Evolutionary conservation across 2,888 invertebrate genomes (phyloP).

Genomic region (Lypha dubia): DNA sequence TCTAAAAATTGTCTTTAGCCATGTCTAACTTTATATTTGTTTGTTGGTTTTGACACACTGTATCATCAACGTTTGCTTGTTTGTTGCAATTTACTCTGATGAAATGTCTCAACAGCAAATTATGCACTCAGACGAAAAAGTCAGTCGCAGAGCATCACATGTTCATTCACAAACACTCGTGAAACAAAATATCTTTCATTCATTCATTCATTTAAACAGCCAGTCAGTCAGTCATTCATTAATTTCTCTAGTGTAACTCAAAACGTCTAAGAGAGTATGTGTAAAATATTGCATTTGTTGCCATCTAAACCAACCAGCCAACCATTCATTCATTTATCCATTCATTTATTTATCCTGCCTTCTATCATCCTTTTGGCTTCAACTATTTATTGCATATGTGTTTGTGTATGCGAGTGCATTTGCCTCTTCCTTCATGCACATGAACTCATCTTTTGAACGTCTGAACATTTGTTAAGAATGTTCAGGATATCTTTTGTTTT

Average conservation of each 20-base stretch:
- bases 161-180: slow-evolving; percentile 33
- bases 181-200: slow-evolving; percentile 31
- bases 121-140: slow-evolving; percentile 76
- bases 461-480: slow-evolving; percentile 48
- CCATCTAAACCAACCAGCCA: slow-evolving; percentile 53
- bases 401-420: too few species aligned
- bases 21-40: background rate
- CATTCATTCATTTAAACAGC: slow-evolving; percentile 19
- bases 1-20: slow-evolving; percentile 10
- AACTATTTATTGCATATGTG: background rate
- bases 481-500: slow-evolving; percentile 44
- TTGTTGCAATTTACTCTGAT: slow-evolving; percentile 40
- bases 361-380: slow-evolving; percentile 34
- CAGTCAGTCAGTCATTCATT: slow-evolving; percentile 27
- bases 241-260: slow-evolving; percentile 39
- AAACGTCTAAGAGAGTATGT: slow-evolving; percentile 42
- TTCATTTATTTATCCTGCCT: slow-evolving; percentile 46
- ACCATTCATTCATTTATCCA: slow-evolving; percentile 39
- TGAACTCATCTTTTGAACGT: slow-evolving; percentile 57
- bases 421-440: slow-evolving; percentile 52
- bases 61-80: slow-evolving; percentile 27
- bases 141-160: slow-evolving; percentile 75
- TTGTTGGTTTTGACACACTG: slow-evolving; percentile 21
- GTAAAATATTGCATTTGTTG: slow-evolving; percentile 40
- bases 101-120: slow-evolving; percentile 72